These are phyloP conservation scores for Scaptomyza tumidula DNA, from an alignment of 2,888 invertebrate species.

Conservation along the genomic window DNA sequence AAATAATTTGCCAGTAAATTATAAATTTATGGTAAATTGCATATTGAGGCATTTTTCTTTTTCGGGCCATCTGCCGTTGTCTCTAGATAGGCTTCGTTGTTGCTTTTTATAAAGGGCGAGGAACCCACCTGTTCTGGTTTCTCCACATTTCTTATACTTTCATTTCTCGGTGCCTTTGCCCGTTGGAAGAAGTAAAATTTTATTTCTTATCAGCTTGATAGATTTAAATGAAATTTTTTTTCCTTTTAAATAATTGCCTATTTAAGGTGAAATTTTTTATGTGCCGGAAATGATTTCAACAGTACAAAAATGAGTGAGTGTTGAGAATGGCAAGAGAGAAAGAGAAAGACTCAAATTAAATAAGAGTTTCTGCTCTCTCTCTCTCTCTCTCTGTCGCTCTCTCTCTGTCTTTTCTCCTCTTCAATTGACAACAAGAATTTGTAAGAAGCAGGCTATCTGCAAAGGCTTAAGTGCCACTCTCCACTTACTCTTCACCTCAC, in stretches of 20 bases:
- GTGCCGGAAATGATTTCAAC: slow-evolving; percentile 61
- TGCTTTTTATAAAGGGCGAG: slow-evolving; percentile 48
- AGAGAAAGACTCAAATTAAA: slow-evolving; percentile 27
- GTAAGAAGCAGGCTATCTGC: slow-evolving; percentile 32
- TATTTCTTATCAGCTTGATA: slow-evolving; percentile 66
- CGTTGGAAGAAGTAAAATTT: slow-evolving; percentile 46
- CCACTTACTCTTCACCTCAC: neutral
- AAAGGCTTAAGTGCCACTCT: slow-evolving; percentile 57
- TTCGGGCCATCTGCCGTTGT: slow-evolving; percentile 52
- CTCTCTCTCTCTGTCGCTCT: neutral
- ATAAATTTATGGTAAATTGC: slow-evolving; percentile 80
- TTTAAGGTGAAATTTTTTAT: slow-evolving; percentile 60
- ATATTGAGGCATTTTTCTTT: slow-evolving; percentile 74
- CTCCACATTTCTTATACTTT: slow-evolving; percentile 8
- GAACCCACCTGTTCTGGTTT: slow-evolving; percentile 27
- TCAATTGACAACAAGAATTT: slow-evolving; percentile 2
- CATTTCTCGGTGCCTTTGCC: slow-evolving; percentile 21
- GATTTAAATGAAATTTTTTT: slow-evolving; percentile 69
- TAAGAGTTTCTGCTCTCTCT: slow-evolving; percentile 21
- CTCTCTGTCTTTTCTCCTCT: neutral
- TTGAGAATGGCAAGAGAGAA: slow-evolving; percentile 2
- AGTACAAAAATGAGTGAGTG: slow-evolving; percentile 27
- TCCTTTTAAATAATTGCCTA: slow-evolving; percentile 69
- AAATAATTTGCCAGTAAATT: slow-evolving; percentile 80
- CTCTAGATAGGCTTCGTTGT: slow-evolving; percentile 36